These are phyloP conservation scores for Lontra canadensis DNA, from an alignment of 2,113 vertebrate species.

Conservation along the genomic window DNA sequence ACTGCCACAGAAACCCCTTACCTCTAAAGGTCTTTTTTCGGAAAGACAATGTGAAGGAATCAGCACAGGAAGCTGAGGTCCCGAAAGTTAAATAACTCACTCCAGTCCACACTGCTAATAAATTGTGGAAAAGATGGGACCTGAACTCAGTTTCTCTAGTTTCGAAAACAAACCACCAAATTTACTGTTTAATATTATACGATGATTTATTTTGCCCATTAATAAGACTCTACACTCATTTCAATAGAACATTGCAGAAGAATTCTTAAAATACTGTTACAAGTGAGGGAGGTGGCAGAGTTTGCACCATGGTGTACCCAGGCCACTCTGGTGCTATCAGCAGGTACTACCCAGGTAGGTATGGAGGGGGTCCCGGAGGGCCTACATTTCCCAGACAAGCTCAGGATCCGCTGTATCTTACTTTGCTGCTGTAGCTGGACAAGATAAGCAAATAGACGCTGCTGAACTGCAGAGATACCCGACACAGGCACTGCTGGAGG, in stretches of 20 bases:
- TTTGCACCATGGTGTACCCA: no score
- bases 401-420: no score
- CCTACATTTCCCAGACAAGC: no score
- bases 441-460: no score
- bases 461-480: no score
- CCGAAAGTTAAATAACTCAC: background rate
- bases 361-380: no score
- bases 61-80: background rate
- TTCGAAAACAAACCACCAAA: background rate
- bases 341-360: no score
- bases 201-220: background rate
- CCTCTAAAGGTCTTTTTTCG: background rate
- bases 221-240: background rate
- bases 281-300: no score
- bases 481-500: no score
- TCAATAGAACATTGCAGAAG: background rate
- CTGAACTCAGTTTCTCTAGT: background rate
- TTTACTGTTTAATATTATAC: background rate
- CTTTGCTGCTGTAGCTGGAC: no score
- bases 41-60: background rate
- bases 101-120: background rate
- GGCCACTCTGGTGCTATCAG: no score
- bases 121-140: background rate
- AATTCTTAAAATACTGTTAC: background rate
- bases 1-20: background rate